phyloP scores from a whole-genome alignment of 2,888 invertebrate species.

The Pogonocherus hispidulus region DNA sequence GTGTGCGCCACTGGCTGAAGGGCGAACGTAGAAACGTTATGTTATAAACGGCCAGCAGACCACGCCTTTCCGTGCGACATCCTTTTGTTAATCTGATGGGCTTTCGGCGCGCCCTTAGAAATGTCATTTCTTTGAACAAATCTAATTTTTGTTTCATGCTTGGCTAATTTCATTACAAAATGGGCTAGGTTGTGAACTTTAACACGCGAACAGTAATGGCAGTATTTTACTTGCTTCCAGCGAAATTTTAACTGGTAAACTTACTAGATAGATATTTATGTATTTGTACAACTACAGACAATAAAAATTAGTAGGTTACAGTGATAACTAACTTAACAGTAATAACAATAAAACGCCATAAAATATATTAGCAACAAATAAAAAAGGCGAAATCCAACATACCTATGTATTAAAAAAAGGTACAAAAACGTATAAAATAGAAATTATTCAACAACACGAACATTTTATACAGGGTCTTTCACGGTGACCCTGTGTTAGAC shows the following conservation, averaged over 20 bases:
- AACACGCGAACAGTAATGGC: constrained; percentile 35
- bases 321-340: no score
- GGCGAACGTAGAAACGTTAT: neutral
- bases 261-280: no score
- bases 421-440: no score
- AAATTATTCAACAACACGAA: no score
- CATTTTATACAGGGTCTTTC: no score
- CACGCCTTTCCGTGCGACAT: constrained; percentile 29
- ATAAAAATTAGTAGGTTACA: no score
- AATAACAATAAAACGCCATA: no score
- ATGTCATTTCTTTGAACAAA: constrained; percentile 45
- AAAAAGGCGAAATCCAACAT: no score
- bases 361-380: no score
- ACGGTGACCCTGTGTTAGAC: no score
- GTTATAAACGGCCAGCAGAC: neutral
- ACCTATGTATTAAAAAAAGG: no score
- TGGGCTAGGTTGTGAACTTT: constrained; percentile 41
- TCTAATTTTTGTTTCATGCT: constrained; percentile 46
- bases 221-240: neutral
- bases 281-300: no score
- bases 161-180: constrained; percentile 49
- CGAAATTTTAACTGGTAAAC: neutral
- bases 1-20: neutral
- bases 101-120: constrained; percentile 25
- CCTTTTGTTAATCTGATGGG: constrained; percentile 24